A percentile compares a stretch with the other conserved stretches of the same genome.
Evolutionary conservation across 2,113 vertebrate species (phyloP).

Genomic region (Rhynchomys soricoides): DNA sequence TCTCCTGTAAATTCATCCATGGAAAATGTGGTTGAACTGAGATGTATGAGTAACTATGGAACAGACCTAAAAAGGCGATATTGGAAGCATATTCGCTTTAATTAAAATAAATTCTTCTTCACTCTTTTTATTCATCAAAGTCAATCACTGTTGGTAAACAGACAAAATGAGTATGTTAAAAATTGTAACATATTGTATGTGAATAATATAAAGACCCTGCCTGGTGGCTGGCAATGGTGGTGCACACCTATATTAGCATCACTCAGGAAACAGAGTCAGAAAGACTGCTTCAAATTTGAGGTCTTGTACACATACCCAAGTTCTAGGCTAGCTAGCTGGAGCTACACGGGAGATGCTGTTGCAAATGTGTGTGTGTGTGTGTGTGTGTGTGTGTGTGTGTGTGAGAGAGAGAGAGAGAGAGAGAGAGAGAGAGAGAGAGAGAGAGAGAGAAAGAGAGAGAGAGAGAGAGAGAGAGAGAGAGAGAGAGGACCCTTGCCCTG

Average conservation of each 20-base stretch:
- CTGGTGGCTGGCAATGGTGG: not conserved
- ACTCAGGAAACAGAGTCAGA: not conserved
- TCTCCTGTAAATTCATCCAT: not conserved
- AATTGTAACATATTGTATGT: not conserved
- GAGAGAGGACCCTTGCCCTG: not conserved
- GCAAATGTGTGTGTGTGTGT: too few species aligned
- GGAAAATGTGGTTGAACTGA: constrained; percentile 11
- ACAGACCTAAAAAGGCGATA: not conserved
- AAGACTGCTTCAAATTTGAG: not conserved
- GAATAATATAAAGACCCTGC: not conserved
- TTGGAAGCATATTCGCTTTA: not conserved
- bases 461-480: too few species aligned
- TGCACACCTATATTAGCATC: not conserved
- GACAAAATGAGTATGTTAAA: not conserved
- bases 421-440: too few species aligned
- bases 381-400: too few species aligned
- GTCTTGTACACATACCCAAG: not conserved
- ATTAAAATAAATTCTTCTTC: not conserved
- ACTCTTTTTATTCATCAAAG: not conserved
- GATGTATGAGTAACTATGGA: not conserved
- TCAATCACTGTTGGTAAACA: not conserved
- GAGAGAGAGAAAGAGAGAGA: too few species aligned
- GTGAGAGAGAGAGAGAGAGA: too few species aligned
- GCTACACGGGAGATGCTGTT: not conserved
- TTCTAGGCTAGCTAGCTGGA: not conserved